Evolutionary conservation across 1,140 invertebrate genomes (phyloP).

Genomic region (Atopsyche davidsoni): DNA sequence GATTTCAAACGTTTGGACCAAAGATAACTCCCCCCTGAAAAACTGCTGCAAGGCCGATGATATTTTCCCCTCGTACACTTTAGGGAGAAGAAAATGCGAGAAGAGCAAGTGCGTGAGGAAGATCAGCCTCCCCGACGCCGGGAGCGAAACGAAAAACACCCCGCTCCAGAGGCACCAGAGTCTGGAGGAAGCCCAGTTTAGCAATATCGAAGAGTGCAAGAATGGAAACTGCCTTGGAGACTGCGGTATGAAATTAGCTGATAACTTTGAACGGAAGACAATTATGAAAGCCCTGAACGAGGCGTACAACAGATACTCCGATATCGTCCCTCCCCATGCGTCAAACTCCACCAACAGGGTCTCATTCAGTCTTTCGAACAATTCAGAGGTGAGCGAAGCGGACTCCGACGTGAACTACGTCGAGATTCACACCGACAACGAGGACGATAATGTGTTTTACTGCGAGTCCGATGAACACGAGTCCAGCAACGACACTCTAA

Average conservation of each 20-base stretch:
- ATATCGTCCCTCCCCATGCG: constrained; percentile 7
- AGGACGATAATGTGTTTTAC: constrained; percentile 41
- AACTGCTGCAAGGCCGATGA: constrained; percentile 41
- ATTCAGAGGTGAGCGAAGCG: constrained; percentile 34
- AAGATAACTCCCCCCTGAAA: constrained; percentile 38
- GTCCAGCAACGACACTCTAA: constrained; percentile 34
- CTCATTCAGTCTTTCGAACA: constrained; percentile 29
- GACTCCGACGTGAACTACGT: constrained; percentile 19
- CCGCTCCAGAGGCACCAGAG: constrained; percentile 10
- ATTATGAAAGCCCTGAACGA: not conserved
- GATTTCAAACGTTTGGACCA: constrained; percentile 35
- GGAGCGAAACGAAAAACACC: constrained; percentile 4
- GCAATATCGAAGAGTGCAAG: not conserved
- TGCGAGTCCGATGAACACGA: constrained; percentile 37
- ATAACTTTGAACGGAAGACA: constrained; percentile 4
- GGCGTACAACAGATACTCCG: not conserved
- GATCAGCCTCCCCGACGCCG: constrained; percentile 19
- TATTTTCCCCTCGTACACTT: constrained; percentile 42
- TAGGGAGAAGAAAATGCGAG: constrained; percentile 40
- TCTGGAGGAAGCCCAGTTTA: constrained; percentile 3
- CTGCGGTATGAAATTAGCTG: not conserved
- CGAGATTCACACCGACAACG: constrained; percentile 22
- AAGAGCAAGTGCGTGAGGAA: constrained; percentile 37
- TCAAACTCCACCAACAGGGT: constrained; percentile 15
- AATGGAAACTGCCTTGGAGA: not conserved